Evolutionary conservation across 2,113 vertebrate species (phyloP), one percentile per base, ranked within the genome.

Genomic region (Dinomys branickii): DNA sequence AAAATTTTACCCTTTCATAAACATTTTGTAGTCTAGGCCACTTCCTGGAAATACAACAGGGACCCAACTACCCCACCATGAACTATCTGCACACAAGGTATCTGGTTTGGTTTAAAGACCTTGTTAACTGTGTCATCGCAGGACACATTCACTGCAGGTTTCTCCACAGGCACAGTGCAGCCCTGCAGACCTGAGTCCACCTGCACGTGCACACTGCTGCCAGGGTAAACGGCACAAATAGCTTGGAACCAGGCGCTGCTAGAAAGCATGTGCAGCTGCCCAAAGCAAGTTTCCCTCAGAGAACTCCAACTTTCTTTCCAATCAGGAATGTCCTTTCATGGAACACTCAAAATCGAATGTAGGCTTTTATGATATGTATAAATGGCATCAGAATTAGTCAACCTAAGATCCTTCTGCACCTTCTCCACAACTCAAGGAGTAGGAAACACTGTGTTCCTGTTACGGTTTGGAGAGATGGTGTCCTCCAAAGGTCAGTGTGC

Each of bases 11-110:
- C 22, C 41, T 88, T 81, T 73, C 56, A 22, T 2, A 44, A 33
- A 26, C 1, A 6, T 73, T 52, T 65, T 91, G 26, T 19, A 7
- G 56, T 33, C 61, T 38, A 17, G 8, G 44, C n/a, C n/a, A n/a
- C n/a, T n/a, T n/a, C n/a, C n/a, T n/a, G n/a, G n/a, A n/a, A 90
- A 65, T 0, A 12, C 65, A 95, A 22, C 0, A 65, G 63, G 54
- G 10, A 13, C 3, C 35, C 80, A 28, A 30, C 1, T 0, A 1
- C 16, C 69, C 14, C 56, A 10, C 16, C 35, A 17, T 8, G 0
- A 81, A 33, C 41, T 71, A 86, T 6, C 26, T 16, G 7, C 47
- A n/a, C 30, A 50, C 35, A 41, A 94, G 61, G 20, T 14, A 1
- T 0, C 20, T 0, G 91, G 9, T 59, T 38, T 56, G 14, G 35